Percentiles rank a stretch among this genome's conserved stretches.
These are phyloP conservation scores for Caiman crocodilus DNA, from an alignment of 2,797 vertebrate genomes.

Conservation along the genomic window DNA sequence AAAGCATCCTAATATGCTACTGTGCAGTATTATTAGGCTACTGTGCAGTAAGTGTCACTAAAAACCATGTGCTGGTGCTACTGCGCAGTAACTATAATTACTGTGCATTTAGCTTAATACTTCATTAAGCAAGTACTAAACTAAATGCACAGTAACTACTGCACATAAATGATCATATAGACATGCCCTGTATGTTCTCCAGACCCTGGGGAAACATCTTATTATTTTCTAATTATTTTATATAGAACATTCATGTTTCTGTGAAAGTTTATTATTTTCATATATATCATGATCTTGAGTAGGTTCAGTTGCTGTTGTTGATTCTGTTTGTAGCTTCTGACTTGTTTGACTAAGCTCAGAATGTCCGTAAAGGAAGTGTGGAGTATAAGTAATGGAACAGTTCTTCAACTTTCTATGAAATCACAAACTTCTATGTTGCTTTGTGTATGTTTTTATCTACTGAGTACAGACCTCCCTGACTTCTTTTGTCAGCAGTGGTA, in stretches of 20 bases:
- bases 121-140: too few species aligned
- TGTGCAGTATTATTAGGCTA: too few species aligned
- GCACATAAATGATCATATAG: too few species aligned
- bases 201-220: background rate
- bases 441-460: background rate
- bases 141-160: too few species aligned
- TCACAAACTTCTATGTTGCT: background rate
- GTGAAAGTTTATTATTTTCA: background rate
- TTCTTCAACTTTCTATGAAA: background rate
- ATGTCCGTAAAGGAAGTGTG: background rate
- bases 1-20: too few species aligned
- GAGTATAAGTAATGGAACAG: background rate
- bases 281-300: background rate
- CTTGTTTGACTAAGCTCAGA: background rate
- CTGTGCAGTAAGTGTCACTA: too few species aligned
- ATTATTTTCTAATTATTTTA: background rate
- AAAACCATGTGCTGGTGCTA: too few species aligned
- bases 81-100: too few species aligned
- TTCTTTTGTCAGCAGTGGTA: slow-evolving; percentile 8
- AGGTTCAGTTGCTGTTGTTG: background rate
- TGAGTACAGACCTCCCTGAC: background rate
- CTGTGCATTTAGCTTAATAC: too few species aligned
- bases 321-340: background rate
- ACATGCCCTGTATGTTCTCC: background rate
- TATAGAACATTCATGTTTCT: background rate